Conservation (phyloP, 2,797 vertebrate genomes). For the Muraenolepis orangiensis region DNA sequence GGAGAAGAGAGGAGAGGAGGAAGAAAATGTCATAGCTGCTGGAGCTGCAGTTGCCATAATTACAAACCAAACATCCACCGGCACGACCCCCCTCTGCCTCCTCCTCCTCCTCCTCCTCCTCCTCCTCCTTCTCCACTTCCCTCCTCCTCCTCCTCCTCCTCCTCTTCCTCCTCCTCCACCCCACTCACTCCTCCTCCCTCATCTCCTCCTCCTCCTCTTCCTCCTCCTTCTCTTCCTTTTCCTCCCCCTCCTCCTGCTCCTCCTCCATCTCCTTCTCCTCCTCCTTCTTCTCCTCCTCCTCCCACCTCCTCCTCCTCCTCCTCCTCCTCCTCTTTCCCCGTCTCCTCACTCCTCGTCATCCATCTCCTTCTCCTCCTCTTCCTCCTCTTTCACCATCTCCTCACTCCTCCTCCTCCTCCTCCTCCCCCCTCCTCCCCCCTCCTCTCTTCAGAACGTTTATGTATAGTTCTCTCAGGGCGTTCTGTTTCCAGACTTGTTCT, state of each 20-base stretch:
- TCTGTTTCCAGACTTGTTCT: slow-evolving; percentile 39
- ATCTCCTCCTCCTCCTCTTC: slow-evolving; percentile 38
- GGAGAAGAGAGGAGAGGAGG: slow-evolving; percentile 41
- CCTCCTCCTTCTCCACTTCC: slow-evolving; percentile 44
- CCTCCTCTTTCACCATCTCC: slow-evolving; percentile 49
- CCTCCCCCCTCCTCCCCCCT: slow-evolving; percentile 36
- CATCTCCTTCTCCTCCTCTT: no score
- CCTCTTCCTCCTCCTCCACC: slow-evolving; percentile 49
- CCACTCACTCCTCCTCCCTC: no score
- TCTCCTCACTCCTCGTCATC: no score
- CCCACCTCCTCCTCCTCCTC: slow-evolving; percentile 24
- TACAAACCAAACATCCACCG: slow-evolving; percentile 67
- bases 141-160: background rate
- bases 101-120: slow-evolving; percentile 16
- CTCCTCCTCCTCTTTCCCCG: slow-evolving; percentile 42
- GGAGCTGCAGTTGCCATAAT: slow-evolving; percentile 62
- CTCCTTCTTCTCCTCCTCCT: no score
- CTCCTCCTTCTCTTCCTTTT: no score
- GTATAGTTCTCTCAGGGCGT: slow-evolving; percentile 60
- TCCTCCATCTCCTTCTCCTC: no score
- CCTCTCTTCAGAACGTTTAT: slow-evolving; percentile 34
- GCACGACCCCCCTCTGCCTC: slow-evolving; percentile 53
- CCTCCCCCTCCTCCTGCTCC: slow-evolving; percentile 24
- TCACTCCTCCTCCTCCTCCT: slow-evolving; percentile 15
- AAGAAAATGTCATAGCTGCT: slow-evolving; percentile 51